These are phyloP conservation scores for Tetramorium simillimum DNA, from an alignment of 1,140 invertebrate genomes.

Conservation along the genomic window DNA sequence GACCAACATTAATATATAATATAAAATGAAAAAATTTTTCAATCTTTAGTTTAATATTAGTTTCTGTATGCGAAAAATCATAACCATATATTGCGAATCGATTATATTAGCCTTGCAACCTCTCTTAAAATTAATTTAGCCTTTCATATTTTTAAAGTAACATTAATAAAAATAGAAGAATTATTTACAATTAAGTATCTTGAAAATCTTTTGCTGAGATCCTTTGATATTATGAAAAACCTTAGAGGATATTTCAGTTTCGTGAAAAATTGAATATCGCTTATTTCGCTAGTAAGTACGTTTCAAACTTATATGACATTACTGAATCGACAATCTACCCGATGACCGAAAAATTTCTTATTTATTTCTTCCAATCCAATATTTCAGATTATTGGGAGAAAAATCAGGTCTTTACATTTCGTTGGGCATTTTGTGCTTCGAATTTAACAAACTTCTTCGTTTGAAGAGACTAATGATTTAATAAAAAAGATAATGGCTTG, in stretches of 20 bases:
- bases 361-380: conserved; percentile 18
- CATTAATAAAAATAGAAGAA: neutral
- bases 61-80: neutral
- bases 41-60: neutral
- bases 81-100: neutral
- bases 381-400: conserved; percentile 17
- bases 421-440: neutral
- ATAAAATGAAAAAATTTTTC: neutral
- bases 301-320: neutral
- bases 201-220: neutral
- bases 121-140: neutral
- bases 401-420: neutral
- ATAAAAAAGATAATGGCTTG: conserved; percentile 32
- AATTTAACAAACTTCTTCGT: neutral
- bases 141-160: neutral
- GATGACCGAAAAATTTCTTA: conserved; percentile 23
- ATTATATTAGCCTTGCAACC: neutral
- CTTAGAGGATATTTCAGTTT: neutral
- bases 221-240: neutral
- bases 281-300: neutral
- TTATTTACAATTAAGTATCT: neutral
- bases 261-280: neutral
- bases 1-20: neutral
- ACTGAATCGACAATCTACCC: neutral
- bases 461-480: neutral